Conservation (phyloP, 2,113 vertebrate genomes). For the Theristicus caerulescens region DNA sequence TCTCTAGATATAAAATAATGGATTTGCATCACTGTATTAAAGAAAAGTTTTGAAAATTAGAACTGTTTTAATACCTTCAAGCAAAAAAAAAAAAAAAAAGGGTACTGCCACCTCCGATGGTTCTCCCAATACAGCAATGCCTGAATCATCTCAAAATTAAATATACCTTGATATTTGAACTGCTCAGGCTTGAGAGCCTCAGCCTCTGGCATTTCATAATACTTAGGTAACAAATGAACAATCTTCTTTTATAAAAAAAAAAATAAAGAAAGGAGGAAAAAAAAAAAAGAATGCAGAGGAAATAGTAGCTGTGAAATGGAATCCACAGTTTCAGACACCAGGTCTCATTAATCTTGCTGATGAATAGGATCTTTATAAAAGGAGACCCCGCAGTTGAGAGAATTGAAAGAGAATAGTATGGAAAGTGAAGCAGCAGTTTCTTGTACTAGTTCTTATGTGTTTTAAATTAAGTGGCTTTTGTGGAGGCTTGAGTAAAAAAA, state of each 20-base stretch:
- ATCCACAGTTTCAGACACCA: slow-evolving; percentile 22
- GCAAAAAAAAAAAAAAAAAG: not conserved
- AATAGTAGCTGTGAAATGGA: slow-evolving; percentile 15
- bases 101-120: not conserved
- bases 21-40: not conserved
- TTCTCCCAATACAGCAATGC: slow-evolving; percentile 8
- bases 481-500: slow-evolving; percentile 40
- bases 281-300: not conserved
- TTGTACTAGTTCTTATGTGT: slow-evolving; percentile 40
- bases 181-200: slow-evolving; percentile 39
- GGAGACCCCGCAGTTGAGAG: not conserved
- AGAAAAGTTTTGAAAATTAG: not conserved
- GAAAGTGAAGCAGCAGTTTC: slow-evolving; percentile 54
- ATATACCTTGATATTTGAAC: slow-evolving; percentile 64
- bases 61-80: not conserved
- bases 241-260: slow-evolving; percentile 34
- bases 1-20: not conserved
- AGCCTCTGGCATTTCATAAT: slow-evolving; percentile 68
- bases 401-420: slow-evolving; percentile 52
- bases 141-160: slow-evolving; percentile 61
- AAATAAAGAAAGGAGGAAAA: not conserved
- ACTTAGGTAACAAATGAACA: slow-evolving; percentile 59
- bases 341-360: slow-evolving; percentile 63
- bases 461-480: slow-evolving; percentile 64
- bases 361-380: slow-evolving; percentile 59